These are phyloP conservation scores for Pristionchus exspectatus DNA, from an alignment of 2,888 invertebrate genomes.

Conservation along the genomic window DNA sequence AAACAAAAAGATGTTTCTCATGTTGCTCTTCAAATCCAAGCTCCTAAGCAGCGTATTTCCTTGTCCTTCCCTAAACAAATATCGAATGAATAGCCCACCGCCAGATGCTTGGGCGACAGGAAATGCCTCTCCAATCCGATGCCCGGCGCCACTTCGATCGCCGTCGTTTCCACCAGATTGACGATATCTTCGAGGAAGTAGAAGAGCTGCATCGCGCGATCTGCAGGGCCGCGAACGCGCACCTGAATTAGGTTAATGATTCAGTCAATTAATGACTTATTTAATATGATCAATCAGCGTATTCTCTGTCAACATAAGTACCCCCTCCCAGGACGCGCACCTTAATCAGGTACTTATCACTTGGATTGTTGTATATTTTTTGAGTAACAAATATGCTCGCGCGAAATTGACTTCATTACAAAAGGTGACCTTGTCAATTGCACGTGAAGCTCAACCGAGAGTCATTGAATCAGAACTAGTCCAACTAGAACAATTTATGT, in stretches of 20 bases:
- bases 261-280: no score
- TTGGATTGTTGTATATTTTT: background rate
- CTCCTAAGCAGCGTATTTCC: no score
- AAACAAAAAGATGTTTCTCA: no score
- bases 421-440: background rate
- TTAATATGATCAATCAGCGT: no score
- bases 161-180: conserved; percentile 82
- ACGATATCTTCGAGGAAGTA: conserved; percentile 85
- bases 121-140: conserved; percentile 85
- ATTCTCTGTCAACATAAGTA: no score
- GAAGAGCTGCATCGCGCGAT: conserved; percentile 80
- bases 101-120: conserved; percentile 82
- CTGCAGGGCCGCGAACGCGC: conserved; percentile 80
- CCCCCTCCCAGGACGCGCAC: no score
- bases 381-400: no score
- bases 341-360: no score
- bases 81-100: conserved; percentile 50
- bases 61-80: no score
- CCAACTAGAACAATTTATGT: no score
- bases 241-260: conserved; percentile 75
- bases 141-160: conserved; percentile 85
- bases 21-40: no score
- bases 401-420: background rate
- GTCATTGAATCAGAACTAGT: no score
- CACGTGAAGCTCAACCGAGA: background rate